phyloP scores from a whole-genome alignment of 2,888 invertebrate species.

The Athripsodes cinereus region DNA sequence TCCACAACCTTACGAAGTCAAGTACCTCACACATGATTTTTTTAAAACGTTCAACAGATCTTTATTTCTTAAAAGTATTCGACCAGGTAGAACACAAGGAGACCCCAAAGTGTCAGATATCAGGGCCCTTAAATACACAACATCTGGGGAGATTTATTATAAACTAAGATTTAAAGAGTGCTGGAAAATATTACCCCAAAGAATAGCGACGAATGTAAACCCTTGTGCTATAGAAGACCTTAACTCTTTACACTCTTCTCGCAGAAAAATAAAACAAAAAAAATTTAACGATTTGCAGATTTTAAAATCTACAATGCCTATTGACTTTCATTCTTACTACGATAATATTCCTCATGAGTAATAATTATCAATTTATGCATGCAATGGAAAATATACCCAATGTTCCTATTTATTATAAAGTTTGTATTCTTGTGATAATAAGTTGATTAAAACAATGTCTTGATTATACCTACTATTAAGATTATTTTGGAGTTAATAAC shows the following conservation, averaged over 20 bases:
- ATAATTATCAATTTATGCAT: no score
- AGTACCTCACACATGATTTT: slow-evolving; percentile 18
- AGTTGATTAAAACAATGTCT: no score
- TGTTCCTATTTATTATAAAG: no score
- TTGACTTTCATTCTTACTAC: neutral
- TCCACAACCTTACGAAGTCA: slow-evolving; percentile 23
- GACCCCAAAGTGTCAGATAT: slow-evolving; percentile 24
- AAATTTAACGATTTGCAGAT: slow-evolving; percentile 3
- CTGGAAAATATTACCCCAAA: slow-evolving; percentile 22
- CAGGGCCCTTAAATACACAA: slow-evolving; percentile 18
- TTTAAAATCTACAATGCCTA: neutral
- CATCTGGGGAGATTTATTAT: slow-evolving; percentile 15
- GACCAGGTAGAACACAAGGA: slow-evolving; percentile 21
- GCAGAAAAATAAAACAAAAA: neutral
- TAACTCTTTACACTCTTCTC: neutral
- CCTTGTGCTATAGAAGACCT: neutral
- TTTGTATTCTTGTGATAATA: no score
- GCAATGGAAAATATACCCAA: no score
- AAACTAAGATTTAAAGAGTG: slow-evolving; percentile 19
- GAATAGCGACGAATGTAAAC: slow-evolving; percentile 9
- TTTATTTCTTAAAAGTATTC: slow-evolving; percentile 13
- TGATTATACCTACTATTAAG: no score
- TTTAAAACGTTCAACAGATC: slow-evolving; percentile 19
- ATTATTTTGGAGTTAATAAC: no score
- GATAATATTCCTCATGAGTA: neutral